Base-by-base conservation (phyloP, 2,888 invertebrate genomes). In the Diadegma fenestrale region DNA sequence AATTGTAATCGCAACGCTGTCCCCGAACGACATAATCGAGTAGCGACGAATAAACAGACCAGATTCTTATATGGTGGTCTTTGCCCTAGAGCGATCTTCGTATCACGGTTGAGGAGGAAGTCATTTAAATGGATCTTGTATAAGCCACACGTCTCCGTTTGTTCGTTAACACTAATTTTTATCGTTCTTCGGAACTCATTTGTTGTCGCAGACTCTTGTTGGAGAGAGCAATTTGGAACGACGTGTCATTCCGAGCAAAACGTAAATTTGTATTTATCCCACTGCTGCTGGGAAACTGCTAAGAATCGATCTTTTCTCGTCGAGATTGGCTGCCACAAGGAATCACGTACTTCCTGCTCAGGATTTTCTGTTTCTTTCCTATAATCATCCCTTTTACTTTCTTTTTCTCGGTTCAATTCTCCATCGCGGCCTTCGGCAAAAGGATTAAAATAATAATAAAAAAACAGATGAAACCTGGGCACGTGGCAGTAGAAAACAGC, bases 1-100 rank as follows among this genome's bases (percentile, higher is more conserved):
- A 92, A 92, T 91, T 91, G 89, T 91, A 92, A 92, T 92, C 86
- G 88, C 83, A 88, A 81, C 85, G 77, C 83, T 45, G 26, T 48
- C 72, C 64, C 80, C 76, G 88, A 89, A 91, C 91, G 89, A 91
- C 90, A 91, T 92, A 91, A 92, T 92, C 90, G 90, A 92, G 89
- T 89, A 87, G 80, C 86, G 86, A 89, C 86, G 86, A 89, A 89
- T 90, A 75, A 75, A 37, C 88, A 87, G 88, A 85, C 89, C 80
- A 84, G 88, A 89, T 91, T 91, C 90, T 89, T 88, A 88, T 83
- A 82, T 61, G 85, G 86, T 88, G 85, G 86, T 86, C 86, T 86
- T 77, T 79, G 85, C 85, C 86, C 80, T 80, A 88, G 45, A 68
- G 68, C 68, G 19, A 58, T 73, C 45, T 64, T 45, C 58, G 81